A percentile compares a stretch with the other conserved stretches of the same genome.
phyloP scores from a whole-genome alignment of 1,140 invertebrate genomes.

The Cotesia vestalis region DNA sequence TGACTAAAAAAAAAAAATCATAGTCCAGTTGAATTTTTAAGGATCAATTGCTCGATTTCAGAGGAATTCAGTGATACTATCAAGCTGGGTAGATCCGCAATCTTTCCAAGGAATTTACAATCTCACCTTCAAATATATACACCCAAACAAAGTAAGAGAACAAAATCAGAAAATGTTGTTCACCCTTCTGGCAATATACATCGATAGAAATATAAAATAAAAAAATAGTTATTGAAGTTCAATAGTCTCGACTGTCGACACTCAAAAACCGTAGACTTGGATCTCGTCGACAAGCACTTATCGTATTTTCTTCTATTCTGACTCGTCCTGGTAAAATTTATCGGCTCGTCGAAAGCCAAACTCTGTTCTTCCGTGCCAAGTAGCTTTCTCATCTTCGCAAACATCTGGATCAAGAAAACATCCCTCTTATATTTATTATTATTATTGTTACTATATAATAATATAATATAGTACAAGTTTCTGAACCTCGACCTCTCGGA shows the following conservation, averaged over 20 bases:
- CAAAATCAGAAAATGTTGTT: neutral
- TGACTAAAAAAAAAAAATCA: neutral
- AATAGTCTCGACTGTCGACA: neutral
- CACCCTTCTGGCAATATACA: neutral
- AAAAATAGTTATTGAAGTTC: too few relatives aligned
- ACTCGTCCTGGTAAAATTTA: slow-evolving; percentile 26
- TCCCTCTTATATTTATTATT: neutral
- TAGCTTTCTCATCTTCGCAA: slow-evolving; percentile 28
- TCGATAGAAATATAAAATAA: too few relatives aligned
- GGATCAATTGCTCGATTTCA: slow-evolving; percentile 19
- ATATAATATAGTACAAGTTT: too few relatives aligned
- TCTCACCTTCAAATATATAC: neutral
- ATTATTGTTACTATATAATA: too few relatives aligned
- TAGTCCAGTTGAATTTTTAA: slow-evolving; percentile 6
- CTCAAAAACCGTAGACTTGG: slow-evolving; percentile 19
- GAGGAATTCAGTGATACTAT: slow-evolving; percentile 10
- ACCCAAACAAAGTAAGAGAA: too few relatives aligned
- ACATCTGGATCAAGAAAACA: slow-evolving; percentile 22
- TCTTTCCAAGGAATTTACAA: slow-evolving; percentile 22
- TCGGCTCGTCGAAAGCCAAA: slow-evolving; percentile 24
- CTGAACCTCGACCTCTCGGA: neutral
- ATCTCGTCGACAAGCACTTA: slow-evolving; percentile 42
- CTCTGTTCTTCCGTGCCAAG: slow-evolving; percentile 20
- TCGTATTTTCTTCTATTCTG: slow-evolving; percentile 39
- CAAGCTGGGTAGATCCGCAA: slow-evolving; percentile 15